Percentiles rank a stretch among this genome's conserved stretches.
Conservation (phyloP, 2,888 invertebrate genomes). For the Ophonus ardosiacus region DNA sequence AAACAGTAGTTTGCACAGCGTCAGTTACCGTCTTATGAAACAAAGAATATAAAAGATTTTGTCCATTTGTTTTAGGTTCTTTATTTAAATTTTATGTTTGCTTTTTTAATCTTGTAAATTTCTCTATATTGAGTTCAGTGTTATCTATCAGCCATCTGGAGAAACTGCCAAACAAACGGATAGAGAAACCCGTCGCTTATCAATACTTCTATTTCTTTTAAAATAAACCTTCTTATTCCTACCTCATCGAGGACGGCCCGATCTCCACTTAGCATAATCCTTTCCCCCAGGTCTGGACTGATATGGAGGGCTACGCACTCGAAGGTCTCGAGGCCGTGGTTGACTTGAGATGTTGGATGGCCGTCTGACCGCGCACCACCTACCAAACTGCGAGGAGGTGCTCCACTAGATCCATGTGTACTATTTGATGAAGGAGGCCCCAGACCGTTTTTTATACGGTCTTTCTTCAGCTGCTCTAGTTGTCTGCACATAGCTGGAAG, state of each 20-base stretch:
- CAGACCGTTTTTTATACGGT: conserved; percentile 80
- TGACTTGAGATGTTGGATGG: conserved; percentile 67
- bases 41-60: too few relatives aligned
- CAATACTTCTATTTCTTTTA: too few relatives aligned
- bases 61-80: too few relatives aligned
- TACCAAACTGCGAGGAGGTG: conserved; percentile 64
- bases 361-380: conserved; percentile 69
- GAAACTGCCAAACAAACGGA: too few relatives aligned
- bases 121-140: too few relatives aligned
- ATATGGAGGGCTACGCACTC: conserved; percentile 90
- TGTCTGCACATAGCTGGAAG: conserved; percentile 85
- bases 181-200: too few relatives aligned
- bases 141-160: too few relatives aligned
- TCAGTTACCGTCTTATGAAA: too few relatives aligned
- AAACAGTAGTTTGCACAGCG: too few relatives aligned
- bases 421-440: conserved; percentile 65
- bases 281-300: conserved; percentile 88
- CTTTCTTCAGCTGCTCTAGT: conserved; percentile 85
- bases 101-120: too few relatives aligned
- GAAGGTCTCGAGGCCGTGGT: conserved; percentile 76
- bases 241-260: conserved; percentile 84
- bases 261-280: conserved; percentile 90
- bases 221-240: too few relatives aligned
- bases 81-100: too few relatives aligned
- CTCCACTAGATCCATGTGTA: conserved; percentile 65